These are phyloP conservation scores for Heliocidaris erythrogramma DNA, from an alignment of 35 echinoderm and acorn worm genomes.

Conservation along the genomic window DNA sequence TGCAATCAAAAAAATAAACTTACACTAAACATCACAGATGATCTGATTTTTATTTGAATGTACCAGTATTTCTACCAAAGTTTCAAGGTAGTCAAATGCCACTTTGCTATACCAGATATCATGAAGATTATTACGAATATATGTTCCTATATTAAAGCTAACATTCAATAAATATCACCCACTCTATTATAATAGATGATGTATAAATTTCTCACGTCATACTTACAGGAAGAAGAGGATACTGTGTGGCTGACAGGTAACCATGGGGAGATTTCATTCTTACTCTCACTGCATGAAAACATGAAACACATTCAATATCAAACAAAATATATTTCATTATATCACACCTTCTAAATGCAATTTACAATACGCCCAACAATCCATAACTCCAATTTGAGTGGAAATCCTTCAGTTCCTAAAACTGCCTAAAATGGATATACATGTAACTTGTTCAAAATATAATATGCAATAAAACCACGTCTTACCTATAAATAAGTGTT, in stretches of 20 bases:
- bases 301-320: neutral
- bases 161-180: too few species aligned
- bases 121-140: too few species aligned
- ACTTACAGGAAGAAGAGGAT: constrained; percentile 76
- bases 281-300: constrained; percentile 65
- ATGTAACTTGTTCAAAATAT: too few species aligned
- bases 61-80: neutral
- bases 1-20: neutral
- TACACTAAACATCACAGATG: neutral
- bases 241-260: constrained; percentile 74
- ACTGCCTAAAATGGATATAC: too few species aligned
- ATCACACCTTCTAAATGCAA: neutral
- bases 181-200: too few species aligned
- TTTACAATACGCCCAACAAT: neutral
- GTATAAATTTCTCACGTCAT: neutral
- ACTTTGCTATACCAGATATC: neutral
- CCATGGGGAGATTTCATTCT: constrained; percentile 71
- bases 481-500: too few species aligned
- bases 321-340: neutral
- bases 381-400: too few species aligned
- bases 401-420: neutral
- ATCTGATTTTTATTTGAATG: neutral
- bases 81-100: neutral
- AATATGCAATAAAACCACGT: too few species aligned
- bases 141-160: neutral